A percentile compares a stretch with the other conserved stretches of the same genome.
phyloP scores from a whole-genome alignment of 2,113 vertebrate genomes.

The Girardinichthys multiradiatus region DNA sequence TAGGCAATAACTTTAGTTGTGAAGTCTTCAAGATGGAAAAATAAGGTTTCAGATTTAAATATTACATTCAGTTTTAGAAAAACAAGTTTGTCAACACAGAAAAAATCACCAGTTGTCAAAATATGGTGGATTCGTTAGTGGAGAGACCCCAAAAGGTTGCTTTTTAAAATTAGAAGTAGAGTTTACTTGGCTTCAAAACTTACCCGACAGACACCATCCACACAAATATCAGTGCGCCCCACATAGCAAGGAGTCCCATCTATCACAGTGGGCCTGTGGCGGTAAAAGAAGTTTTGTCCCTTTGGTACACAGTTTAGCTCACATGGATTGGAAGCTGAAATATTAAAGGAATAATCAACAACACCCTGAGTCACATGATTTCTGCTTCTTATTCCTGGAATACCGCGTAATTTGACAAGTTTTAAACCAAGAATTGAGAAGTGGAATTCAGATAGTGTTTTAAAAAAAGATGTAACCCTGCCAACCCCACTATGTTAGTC shows the following conservation, averaged over 20 bases:
- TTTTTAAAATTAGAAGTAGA: not conserved
- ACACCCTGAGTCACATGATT: not conserved
- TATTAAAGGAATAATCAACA: not conserved
- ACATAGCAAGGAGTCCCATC: slow-evolving; percentile 91
- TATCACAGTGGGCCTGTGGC: slow-evolving; percentile 83
- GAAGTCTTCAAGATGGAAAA: not conserved
- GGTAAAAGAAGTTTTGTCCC: slow-evolving; percentile 91
- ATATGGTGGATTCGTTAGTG: no score
- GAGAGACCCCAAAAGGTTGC: no score
- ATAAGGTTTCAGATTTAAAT: not conserved
- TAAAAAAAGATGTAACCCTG: not conserved
- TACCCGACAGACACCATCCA: slow-evolving; percentile 89
- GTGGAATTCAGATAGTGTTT: not conserved
- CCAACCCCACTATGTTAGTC: no score
- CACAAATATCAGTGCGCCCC: slow-evolving; percentile 86
- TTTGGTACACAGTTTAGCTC: slow-evolving; percentile 92
- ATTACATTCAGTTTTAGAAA: not conserved
- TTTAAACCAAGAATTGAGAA: not conserved
- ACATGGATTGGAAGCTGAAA: slow-evolving; percentile 84
- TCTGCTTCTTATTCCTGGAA: not conserved
- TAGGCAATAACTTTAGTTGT: not conserved
- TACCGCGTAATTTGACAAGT: not conserved
- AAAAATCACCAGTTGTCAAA: no score
- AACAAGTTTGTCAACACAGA: no score
- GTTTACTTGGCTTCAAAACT: not conserved